A percentile compares a stretch with the other conserved stretches of the same genome.
These are phyloP conservation scores for Patiria pectinifera DNA, from an alignment of 53 echinoderm and acorn worm genomes.

Conservation along the genomic window DNA sequence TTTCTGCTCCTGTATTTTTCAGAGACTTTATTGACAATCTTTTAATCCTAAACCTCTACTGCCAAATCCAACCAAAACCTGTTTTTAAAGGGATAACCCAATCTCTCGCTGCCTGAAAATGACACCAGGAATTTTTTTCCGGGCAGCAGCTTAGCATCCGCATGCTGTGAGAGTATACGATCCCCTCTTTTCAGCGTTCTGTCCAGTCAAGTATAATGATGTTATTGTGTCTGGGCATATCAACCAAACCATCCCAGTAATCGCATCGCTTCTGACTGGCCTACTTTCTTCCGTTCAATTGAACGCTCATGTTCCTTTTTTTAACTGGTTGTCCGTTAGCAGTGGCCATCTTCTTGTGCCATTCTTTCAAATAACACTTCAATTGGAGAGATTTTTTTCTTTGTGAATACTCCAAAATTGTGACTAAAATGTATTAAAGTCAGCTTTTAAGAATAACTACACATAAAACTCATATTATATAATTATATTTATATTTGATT, in stretches of 20 bases:
- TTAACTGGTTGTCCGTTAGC: not conserved
- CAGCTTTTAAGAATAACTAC: too few species aligned
- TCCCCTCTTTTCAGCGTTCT: not conserved
- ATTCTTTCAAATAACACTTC: not conserved
- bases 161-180: not conserved
- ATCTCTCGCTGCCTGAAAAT: not conserved
- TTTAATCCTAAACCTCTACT: not conserved
- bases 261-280: conserved; percentile 13
- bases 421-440: too few species aligned
- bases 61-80: not conserved
- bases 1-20: not conserved
- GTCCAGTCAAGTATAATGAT: conserved; percentile 24
- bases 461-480: too few species aligned
- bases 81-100: not conserved
- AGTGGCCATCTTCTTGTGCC: not conserved
- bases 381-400: not conserved
- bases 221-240: conserved; percentile 30
- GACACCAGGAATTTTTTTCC: not conserved
- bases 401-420: not conserved
- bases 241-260: conserved; percentile 9
- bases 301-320: not conserved
- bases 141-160: not conserved
- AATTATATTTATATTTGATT: too few species aligned
- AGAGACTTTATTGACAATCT: not conserved
- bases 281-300: conserved; percentile 24